Conservation (phyloP, 2,888 invertebrate genomes). For the Terebella lapidaria region DNA sequence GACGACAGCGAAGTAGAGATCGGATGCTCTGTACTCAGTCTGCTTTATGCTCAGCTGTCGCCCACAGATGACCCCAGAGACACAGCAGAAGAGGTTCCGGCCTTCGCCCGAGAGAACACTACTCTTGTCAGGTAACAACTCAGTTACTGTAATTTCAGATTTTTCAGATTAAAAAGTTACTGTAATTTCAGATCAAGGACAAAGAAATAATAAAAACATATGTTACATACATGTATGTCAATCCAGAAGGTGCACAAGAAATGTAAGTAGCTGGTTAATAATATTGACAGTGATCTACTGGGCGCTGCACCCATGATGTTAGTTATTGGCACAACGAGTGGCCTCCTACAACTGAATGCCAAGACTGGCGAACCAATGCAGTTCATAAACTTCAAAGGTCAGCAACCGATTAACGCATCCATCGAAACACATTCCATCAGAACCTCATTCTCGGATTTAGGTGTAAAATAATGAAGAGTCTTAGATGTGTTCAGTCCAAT, state of each 20-base stretch:
- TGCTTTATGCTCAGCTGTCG: slow-evolving; percentile 23
- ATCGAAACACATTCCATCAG: too few relatives aligned
- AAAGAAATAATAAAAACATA: too few relatives aligned
- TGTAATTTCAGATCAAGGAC: too few relatives aligned
- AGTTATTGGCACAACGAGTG: slow-evolving; percentile 36
- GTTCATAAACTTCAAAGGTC: slow-evolving; percentile 29
- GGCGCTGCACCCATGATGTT: slow-evolving; percentile 32
- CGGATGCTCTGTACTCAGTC: slow-evolving; percentile 31
- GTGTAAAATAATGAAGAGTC: too few relatives aligned
- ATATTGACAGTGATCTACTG: slow-evolving; percentile 30
- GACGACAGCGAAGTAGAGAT: slow-evolving; percentile 25
- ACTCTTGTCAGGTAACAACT: slow-evolving; percentile 28
- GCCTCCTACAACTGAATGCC: slow-evolving; percentile 37
- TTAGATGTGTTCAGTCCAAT: too few relatives aligned
- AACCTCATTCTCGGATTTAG: too few relatives aligned
- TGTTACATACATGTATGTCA: too few relatives aligned
- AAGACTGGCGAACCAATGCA: slow-evolving; percentile 32
- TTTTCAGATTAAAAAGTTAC: not conserved
- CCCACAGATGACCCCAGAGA: not conserved
- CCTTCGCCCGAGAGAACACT: slow-evolving; percentile 28
- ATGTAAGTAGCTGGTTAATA: not conserved
- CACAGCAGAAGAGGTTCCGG: slow-evolving; percentile 18
- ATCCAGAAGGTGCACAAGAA: not conserved
- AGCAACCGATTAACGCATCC: too few relatives aligned
- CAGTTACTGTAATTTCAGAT: not conserved